These are phyloP conservation scores for Crocodylus rhombifer DNA, from an alignment of 2,797 vertebrate genomes.

Conservation along the genomic window DNA sequence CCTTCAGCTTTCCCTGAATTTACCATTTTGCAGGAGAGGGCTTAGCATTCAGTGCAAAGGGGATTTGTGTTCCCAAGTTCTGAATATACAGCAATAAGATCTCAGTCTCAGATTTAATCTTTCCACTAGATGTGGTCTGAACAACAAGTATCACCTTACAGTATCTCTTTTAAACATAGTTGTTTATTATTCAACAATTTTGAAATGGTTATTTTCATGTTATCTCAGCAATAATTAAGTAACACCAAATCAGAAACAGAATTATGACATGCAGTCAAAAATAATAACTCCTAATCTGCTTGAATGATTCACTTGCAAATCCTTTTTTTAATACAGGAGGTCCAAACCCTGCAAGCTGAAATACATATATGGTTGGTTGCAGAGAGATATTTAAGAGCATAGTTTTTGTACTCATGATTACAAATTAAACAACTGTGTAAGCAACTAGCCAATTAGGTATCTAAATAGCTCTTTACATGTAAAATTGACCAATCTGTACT, in stretches of 20 bases:
- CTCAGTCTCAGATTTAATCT: constrained; percentile 9
- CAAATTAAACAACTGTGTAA: rapidly evolving
- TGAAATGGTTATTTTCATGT: background rate
- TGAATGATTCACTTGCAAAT: background rate
- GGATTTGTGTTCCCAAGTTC: background rate
- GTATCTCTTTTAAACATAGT: background rate
- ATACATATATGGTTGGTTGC: background rate
- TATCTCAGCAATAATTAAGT: background rate
- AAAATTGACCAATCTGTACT: background rate
- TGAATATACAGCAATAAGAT: background rate
- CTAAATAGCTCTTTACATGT: background rate
- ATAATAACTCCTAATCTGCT: background rate
- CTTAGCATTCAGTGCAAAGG: background rate
- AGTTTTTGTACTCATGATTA: background rate
- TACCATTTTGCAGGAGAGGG: background rate
- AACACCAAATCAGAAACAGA: background rate
- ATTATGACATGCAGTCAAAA: background rate
- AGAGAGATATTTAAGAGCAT: constrained; percentile 25
- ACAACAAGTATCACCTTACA: background rate
- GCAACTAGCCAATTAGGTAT: background rate
- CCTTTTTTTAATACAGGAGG: background rate
- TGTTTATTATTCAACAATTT: background rate
- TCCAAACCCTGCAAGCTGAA: background rate
- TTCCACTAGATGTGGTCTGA: background rate
- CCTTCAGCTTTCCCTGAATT: background rate